Conservation (phyloP, 2,888 invertebrate genomes). For the Polia nebulosa region DNA sequence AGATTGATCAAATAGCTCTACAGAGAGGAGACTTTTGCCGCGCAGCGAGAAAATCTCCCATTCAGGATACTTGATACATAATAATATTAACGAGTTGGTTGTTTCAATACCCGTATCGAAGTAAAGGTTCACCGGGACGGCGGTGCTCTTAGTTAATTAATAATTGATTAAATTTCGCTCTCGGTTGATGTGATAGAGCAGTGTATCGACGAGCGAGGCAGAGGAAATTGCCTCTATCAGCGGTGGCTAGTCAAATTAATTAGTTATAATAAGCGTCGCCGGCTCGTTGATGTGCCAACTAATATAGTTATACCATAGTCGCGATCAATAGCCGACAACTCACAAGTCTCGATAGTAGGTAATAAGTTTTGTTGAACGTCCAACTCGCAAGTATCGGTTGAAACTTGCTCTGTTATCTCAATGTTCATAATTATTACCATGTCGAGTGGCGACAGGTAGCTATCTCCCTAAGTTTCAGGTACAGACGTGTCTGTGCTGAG, state of each 20-base stretch:
- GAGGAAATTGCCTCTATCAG: constrained; percentile 1
- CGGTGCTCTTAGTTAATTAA: constrained; percentile 1
- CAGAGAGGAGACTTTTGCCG: background rate
- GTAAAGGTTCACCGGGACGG: background rate
- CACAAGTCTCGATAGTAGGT: background rate
- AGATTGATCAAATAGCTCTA: background rate
- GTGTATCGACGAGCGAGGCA: background rate
- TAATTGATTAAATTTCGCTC: constrained; percentile 14
- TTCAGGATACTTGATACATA: background rate
- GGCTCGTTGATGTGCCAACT: background rate
- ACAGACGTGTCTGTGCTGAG: background rate
- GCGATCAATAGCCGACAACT: constrained; percentile 26
- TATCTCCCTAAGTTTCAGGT: background rate
- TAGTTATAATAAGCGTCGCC: constrained; percentile 10
- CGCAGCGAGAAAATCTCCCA: background rate
- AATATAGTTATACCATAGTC: background rate
- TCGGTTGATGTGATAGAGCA: background rate
- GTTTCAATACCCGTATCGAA: background rate
- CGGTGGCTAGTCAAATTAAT: constrained; percentile 11
- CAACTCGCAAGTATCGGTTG: constrained; percentile 9
- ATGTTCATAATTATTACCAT: background rate
- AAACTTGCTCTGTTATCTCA: constrained; percentile 28
- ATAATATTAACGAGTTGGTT: background rate
- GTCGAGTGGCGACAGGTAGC: background rate
- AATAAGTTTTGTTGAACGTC: constrained; percentile 15